These are phyloP conservation scores for Pachliopta kotzebuea DNA, from an alignment of 2,888 invertebrate species.

Conservation along the genomic window DNA sequence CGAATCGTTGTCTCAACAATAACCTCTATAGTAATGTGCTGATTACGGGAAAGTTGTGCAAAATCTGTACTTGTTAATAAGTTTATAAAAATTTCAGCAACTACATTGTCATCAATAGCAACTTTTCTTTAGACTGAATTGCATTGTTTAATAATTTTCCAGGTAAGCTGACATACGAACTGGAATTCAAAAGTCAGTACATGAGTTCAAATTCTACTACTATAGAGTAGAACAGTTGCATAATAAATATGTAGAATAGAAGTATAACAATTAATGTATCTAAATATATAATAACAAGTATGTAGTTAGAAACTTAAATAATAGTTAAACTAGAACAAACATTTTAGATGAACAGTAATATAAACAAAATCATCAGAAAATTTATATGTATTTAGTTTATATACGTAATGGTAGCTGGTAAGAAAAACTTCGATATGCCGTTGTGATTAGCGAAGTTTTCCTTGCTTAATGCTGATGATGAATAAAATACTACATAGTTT, in stretches of 20 bases:
- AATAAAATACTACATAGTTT: too few species aligned
- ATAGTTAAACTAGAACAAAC: not conserved
- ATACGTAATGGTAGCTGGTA: too few species aligned
- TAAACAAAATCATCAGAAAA: not conserved
- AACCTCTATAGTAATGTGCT: too few species aligned
- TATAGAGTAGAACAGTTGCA: slow-evolving; percentile 38
- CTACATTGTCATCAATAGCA: not conserved
- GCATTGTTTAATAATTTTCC: slow-evolving; percentile 42
- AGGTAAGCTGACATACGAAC: slow-evolving; percentile 58
- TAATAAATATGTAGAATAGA: slow-evolving; percentile 12
- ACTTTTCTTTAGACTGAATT: not conserved
- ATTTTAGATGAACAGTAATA: not conserved
- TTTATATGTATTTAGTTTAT: too few species aligned
- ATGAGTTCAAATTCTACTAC: slow-evolving; percentile 38
- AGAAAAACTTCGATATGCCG: too few species aligned
- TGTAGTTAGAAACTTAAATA: not conserved
- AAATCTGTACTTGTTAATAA: too few species aligned
- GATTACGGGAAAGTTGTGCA: too few species aligned
- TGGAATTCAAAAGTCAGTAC: slow-evolving; percentile 63
- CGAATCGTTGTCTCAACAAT: too few species aligned
- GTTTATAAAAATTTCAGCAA: too few species aligned
- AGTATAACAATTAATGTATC: not conserved
- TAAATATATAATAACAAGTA: not conserved
- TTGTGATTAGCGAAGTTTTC: too few species aligned
- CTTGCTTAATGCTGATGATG: too few species aligned